A percentile compares a stretch with the other conserved stretches of the same genome.
These are phyloP conservation scores for Syrista parreyssii DNA, from an alignment of 2,888 invertebrate species.

Conservation along the genomic window DNA sequence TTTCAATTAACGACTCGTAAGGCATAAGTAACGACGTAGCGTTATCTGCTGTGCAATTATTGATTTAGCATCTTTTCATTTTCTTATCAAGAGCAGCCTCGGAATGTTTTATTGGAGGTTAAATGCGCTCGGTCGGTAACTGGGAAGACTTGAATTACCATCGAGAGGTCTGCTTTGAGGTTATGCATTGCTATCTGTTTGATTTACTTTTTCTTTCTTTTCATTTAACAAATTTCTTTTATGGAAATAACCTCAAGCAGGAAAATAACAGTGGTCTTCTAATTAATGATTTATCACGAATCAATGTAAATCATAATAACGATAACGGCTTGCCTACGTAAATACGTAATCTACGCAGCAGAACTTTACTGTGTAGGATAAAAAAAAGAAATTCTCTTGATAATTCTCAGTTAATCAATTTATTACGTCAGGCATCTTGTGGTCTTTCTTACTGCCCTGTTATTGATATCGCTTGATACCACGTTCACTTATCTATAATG, in stretches of 20 bases:
- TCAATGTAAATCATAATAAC: background rate
- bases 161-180: background rate
- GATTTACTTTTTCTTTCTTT: background rate
- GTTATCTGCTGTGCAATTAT: background rate
- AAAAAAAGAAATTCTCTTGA: background rate
- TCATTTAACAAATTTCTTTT: background rate
- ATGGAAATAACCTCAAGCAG: background rate
- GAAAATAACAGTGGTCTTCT: background rate
- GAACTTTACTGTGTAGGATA: background rate
- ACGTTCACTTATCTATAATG: background rate
- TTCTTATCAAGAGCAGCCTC: background rate
- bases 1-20: background rate
- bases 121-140: background rate
- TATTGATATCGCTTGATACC: background rate
- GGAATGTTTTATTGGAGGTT: background rate
- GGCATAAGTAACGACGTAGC: background rate
- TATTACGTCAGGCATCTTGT: background rate
- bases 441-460: background rate
- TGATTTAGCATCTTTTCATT: background rate
- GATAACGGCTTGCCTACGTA: background rate
- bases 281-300: background rate
- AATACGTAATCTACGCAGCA: background rate
- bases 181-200: background rate
- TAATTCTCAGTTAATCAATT: background rate
- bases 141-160: background rate